phyloP scores from a whole-genome alignment of 64 coral and sea anemone genomes.

The Actinia tenebrosa region DNA sequence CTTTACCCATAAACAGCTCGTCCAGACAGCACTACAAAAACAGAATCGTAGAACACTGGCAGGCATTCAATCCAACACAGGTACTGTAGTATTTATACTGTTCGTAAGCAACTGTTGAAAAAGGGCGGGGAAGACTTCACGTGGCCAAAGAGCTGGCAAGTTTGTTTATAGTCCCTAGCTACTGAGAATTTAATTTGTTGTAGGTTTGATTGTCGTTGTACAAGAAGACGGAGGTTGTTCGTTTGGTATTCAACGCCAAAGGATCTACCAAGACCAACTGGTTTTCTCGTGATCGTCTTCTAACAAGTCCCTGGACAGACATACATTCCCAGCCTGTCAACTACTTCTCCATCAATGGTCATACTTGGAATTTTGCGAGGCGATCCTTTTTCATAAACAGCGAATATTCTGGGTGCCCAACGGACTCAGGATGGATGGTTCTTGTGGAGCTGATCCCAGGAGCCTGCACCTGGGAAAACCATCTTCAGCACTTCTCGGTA shows the following conservation, averaged over 20 bases:
- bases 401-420: not conserved
- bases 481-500: not conserved
- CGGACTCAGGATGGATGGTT: not conserved
- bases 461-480: not conserved
- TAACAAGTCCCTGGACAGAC: conserved; percentile 26
- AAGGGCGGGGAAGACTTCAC: no score
- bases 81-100: not conserved
- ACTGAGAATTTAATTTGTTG: no score
- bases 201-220: conserved; percentile 2
- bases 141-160: no score
- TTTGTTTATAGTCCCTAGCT: no score
- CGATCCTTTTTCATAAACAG: not conserved
- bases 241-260: conserved; percentile 3
- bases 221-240: no score
- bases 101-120: not conserved
- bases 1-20: no score
- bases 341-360: conserved; percentile 12
- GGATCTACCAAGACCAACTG: not conserved
- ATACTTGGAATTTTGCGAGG: not conserved
- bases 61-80: not conserved
- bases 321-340: not conserved
- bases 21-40: not conserved
- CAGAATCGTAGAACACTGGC: not conserved
- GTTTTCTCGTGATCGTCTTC: no score
- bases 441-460: not conserved